phyloP scores from a whole-genome alignment of 2,113 vertebrate species.

The Orthonyx spaldingii region DNA sequence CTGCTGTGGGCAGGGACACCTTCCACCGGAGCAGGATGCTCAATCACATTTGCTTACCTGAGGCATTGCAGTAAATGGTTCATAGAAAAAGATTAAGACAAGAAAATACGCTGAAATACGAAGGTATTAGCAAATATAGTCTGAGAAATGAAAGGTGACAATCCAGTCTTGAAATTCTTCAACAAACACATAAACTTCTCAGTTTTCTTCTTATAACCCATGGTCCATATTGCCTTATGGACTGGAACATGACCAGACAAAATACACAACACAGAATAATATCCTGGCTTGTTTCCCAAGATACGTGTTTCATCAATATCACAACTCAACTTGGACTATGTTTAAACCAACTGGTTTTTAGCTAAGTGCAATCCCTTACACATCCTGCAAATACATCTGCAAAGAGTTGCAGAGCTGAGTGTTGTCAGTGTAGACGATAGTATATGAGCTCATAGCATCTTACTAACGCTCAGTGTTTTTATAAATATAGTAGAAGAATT shows the following conservation, averaged over 20 bases:
- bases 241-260: neutral
- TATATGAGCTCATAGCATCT: neutral
- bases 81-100: neutral
- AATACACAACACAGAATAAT: neutral
- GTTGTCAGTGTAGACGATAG: neutral
- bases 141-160: neutral
- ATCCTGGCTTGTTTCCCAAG: neutral
- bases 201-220: too few species aligned
- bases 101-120: neutral
- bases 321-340: neutral
- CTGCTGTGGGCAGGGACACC: neutral
- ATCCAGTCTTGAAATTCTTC: neutral
- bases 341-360: neutral
- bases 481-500: neutral
- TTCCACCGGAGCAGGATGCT: neutral
- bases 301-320: neutral
- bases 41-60: neutral
- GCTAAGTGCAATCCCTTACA: neutral
- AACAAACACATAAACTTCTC: neutral
- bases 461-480: neutral
- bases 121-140: neutral
- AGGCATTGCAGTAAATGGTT: neutral
- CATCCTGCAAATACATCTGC: neutral
- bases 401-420: neutral
- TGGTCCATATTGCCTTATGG: neutral